Percentiles rank a stretch among this genome's conserved stretches.
Conservation (phyloP, 2,888 invertebrate species). For the Lissocephala sabroskyi region DNA sequence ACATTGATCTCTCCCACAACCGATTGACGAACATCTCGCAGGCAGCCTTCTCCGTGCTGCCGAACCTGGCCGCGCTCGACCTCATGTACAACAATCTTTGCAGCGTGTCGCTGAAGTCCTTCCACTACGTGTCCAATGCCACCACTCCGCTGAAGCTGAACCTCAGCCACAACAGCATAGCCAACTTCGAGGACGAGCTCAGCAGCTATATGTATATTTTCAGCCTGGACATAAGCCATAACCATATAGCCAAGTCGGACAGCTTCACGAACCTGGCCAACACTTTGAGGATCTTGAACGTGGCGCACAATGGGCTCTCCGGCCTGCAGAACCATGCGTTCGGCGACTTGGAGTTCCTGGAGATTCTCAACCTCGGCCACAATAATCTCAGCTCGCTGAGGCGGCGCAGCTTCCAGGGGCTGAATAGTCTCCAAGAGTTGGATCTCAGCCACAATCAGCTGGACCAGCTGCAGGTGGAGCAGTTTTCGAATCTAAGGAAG, state of each 20-base stretch:
- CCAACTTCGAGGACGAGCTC: constrained; percentile 68
- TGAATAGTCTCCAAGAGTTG: constrained; percentile 83
- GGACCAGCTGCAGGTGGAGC: constrained; percentile 83
- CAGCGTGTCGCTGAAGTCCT: constrained; percentile 79
- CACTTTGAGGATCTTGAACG: constrained; percentile 79
- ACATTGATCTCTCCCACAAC: constrained; percentile 89
- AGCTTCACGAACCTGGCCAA: constrained; percentile 78
- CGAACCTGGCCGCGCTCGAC: constrained; percentile 84
- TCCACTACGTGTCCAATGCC: constrained; percentile 79
- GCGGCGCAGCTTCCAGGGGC: constrained; percentile 83
- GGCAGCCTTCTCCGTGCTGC: constrained; percentile 83
- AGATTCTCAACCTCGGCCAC: constrained; percentile 81
- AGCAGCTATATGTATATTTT: constrained; percentile 76
- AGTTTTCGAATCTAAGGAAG: constrained; percentile 84
- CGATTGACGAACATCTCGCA: constrained; percentile 81
- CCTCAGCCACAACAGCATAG: constrained; percentile 79
- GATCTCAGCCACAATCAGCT: constrained; percentile 86
- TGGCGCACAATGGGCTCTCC: constrained; percentile 83
- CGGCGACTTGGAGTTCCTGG: constrained; percentile 79
- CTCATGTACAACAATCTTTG: constrained; percentile 85
- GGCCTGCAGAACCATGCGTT: constrained; percentile 83
- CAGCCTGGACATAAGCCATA: constrained; percentile 81
- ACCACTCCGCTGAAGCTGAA: constrained; percentile 82
- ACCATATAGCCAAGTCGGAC: constrained; percentile 79
- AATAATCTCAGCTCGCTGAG: constrained; percentile 83